These are phyloP conservation scores for Aleiodes alternator DNA, from an alignment of 2,888 invertebrate genomes.

Conservation along the genomic window DNA sequence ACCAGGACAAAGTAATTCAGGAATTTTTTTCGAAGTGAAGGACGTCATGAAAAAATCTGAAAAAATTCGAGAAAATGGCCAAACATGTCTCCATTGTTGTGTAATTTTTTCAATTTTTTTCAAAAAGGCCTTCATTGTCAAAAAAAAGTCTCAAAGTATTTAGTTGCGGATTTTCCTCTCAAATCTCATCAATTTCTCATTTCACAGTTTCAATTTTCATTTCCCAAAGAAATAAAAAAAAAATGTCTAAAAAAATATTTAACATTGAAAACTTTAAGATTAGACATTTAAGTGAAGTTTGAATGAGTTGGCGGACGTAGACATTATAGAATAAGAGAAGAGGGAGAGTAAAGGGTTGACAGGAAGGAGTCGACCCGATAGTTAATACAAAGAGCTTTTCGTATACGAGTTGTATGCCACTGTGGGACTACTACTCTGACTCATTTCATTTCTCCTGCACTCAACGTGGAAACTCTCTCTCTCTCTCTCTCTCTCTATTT, in stretches of 20 bases:
- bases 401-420: slow-evolving; percentile 65
- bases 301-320: slow-evolving; percentile 42
- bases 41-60: too few species aligned
- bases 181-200: too few species aligned
- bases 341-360: slow-evolving; percentile 61
- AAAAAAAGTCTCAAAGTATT: too few species aligned
- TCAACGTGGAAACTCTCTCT: slow-evolving; percentile 27
- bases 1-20: too few species aligned
- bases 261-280: slow-evolving; percentile 28
- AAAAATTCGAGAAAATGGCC: too few species aligned
- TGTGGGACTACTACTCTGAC: slow-evolving; percentile 53
- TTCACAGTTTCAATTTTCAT: not conserved
- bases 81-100: too few species aligned
- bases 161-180: too few species aligned
- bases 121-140: too few species aligned
- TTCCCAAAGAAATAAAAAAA: too few species aligned
- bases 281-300: slow-evolving; percentile 40
- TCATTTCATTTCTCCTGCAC: slow-evolving; percentile 54
- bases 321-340: slow-evolving; percentile 50
- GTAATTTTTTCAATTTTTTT: too few species aligned
- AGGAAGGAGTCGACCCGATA: slow-evolving; percentile 64
- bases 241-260: slow-evolving; percentile 1
- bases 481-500: slow-evolving; percentile 27
- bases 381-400: slow-evolving; percentile 72
- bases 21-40: too few species aligned